Evolutionary conservation across 2,797 vertebrate genomes (phyloP), one percentile per base, ranked within the genome.

Genomic region (Catostomus latipinnis): DNA sequence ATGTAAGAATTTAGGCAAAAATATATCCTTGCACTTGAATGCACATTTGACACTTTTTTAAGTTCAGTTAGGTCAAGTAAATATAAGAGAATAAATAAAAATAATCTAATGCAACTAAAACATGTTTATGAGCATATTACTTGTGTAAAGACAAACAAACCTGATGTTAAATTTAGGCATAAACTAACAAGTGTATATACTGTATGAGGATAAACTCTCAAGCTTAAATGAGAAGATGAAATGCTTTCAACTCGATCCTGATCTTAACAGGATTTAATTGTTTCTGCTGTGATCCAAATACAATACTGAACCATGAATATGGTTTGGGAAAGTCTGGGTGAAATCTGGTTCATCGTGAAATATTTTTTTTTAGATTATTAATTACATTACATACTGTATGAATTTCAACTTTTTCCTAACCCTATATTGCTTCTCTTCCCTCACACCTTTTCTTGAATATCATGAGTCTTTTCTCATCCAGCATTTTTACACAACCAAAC

Each of bases 161-260:
- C 9, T 49, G 4, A 49, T 48, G 34, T 34, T 3, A 34, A 58
- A 67, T 8, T 9, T 16, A 34, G 4, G 56, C 13, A 46, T 56
- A 57, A 71, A 43, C 52, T 76, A 73, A 81, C 58, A 48, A 54
- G 66, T 66, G 73, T 69, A 63, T 74, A 63, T 14, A 34, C 34
- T 34, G 34, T 34, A 34, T 8, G 52, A 12, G 66, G 57, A 74
- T 60, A 49, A 45, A 62, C 22, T 60, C 18, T 62, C 8, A 66
- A 62, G 45, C 70, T 68, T 10, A 69, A 57, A 57, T 53, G 22
- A 22, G 22, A 78, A 78, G 22, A 43, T 14, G 11, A 34, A 52
- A 63, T 13, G 10, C 12, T 52, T 76, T 82, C 8, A 72, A 66
- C 48, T 77, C 22, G 1, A 72, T 58, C 75, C 60, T 77, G 7